phyloP scores from a whole-genome alignment of 2,888 invertebrate genomes.

The Drosophila engyochracea region DNA sequence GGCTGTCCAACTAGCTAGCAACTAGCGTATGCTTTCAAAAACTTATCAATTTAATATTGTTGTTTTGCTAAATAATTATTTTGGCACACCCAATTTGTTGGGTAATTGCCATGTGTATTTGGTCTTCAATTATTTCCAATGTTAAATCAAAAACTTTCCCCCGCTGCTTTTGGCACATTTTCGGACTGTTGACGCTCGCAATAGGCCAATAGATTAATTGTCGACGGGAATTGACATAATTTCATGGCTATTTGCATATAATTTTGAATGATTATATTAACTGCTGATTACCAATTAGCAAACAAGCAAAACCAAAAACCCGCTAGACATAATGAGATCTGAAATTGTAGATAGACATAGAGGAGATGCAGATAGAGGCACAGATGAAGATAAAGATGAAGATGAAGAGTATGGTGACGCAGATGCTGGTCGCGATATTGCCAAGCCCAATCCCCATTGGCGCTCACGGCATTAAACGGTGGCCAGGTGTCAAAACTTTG shows the following conservation, averaged over 20 bases:
- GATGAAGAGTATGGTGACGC: constrained; percentile 1
- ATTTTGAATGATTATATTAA: constrained; percentile 26
- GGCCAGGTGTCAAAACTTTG: constrained; percentile 58
- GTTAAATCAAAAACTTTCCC: background rate
- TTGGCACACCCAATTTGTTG: background rate
- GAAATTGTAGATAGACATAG: background rate
- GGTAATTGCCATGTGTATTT: constrained; percentile 3
- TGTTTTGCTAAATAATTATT: background rate
- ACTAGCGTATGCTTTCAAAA: background rate
- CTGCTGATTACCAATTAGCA: constrained; percentile 23
- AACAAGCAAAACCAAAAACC: constrained; percentile 2
- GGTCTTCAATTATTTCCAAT: constrained; percentile 12
- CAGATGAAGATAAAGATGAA: background rate
- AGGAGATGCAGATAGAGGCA: background rate
- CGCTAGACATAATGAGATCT: constrained; percentile 9
- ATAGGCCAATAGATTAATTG: constrained; percentile 52
- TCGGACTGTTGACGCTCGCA: constrained; percentile 12
- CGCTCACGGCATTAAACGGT: constrained; percentile 7
- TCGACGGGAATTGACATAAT: constrained; percentile 37
- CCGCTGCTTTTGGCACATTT: constrained; percentile 1
- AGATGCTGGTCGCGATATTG: constrained; percentile 2
- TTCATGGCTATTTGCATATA: constrained; percentile 32
- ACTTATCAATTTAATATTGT: background rate
- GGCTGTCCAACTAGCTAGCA: background rate
- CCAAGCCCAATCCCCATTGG: constrained; percentile 12